phyloP scores from a whole-genome alignment of 2,888 invertebrate genomes.

The Anorthoa munda region DNA sequence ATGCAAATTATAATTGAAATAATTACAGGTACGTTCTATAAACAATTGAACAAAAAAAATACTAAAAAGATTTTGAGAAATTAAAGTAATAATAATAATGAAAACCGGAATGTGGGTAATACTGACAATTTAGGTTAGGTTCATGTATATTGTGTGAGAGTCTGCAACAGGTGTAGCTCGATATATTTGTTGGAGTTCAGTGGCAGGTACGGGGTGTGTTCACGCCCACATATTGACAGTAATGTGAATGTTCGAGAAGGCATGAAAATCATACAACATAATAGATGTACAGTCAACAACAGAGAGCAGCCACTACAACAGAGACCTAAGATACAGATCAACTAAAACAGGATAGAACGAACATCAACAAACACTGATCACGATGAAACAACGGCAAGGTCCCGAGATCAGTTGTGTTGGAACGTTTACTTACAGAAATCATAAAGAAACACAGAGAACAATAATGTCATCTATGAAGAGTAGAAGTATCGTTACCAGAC shows the following conservation, averaged over 20 bases:
- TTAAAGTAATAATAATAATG: conserved; percentile 62
- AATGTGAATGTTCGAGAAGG: conserved; percentile 91
- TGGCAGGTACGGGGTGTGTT: conserved; percentile 89
- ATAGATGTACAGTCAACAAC: conserved; percentile 90
- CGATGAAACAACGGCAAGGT: conserved; percentile 67
- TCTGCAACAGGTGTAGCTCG: conserved; percentile 89
- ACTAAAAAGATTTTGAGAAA: conserved; percentile 48
- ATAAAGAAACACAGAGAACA: conserved; percentile 71
- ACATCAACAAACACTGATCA: conserved; percentile 83
- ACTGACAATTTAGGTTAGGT: conserved; percentile 73
- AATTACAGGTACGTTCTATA: conserved; percentile 34
- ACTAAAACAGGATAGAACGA: conserved; percentile 87
- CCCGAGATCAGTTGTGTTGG: conserved; percentile 77
- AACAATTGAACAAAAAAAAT: conserved; percentile 31
- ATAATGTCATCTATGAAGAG: conserved; percentile 74
- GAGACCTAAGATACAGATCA: conserved; percentile 87
- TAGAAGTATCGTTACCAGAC: conserved; percentile 75
- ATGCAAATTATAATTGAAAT: conserved; percentile 44
- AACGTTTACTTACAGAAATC: conserved; percentile 74
- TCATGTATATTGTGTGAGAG: conserved; percentile 89
- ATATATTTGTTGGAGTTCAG: conserved; percentile 89
- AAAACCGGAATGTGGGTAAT: conserved; percentile 57
- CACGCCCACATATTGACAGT: conserved; percentile 88
- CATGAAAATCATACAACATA: conserved; percentile 90
- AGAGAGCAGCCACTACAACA: conserved; percentile 91